Conservation (phyloP, 2,797 vertebrate species). For the Rhynchotus rufescens region DNA sequence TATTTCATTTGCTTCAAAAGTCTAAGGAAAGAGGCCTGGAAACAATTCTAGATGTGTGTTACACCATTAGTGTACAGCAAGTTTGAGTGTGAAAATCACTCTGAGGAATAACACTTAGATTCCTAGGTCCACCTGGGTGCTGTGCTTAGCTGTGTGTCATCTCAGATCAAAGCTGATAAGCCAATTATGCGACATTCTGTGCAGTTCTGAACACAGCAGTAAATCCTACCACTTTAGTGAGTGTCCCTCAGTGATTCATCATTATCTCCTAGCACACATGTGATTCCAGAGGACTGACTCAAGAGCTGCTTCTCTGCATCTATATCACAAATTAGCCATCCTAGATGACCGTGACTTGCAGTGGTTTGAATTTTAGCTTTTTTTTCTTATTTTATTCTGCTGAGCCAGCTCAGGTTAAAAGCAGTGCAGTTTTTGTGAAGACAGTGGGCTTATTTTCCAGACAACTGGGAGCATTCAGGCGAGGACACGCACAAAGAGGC, state of each 20-base stretch:
- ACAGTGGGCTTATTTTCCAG: neutral
- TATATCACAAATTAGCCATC: neutral
- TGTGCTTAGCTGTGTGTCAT: neutral
- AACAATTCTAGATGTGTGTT: neutral
- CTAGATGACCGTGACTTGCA: neutral
- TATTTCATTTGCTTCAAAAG: neutral
- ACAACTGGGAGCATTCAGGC: neutral
- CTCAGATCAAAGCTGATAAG: conserved; percentile 1
- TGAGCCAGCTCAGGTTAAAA: neutral
- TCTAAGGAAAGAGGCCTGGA: neutral
- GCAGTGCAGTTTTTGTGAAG: neutral
- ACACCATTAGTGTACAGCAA: neutral
- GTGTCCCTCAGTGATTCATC: neutral
- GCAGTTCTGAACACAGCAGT: neutral
- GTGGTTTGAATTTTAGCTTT: neutral
- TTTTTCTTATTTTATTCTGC: neutral
- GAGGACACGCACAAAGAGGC: neutral
- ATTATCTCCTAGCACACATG: neutral
- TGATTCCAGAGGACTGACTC: neutral
- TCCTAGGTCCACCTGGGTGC: neutral
- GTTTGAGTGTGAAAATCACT: neutral
- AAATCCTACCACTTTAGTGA: neutral
- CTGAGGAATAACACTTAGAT: neutral
- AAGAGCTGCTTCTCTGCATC: neutral
- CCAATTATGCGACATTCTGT: neutral